Evolutionary conservation across 2,797 vertebrate species (phyloP).

Genomic region (Rallus crepitans): DNA sequence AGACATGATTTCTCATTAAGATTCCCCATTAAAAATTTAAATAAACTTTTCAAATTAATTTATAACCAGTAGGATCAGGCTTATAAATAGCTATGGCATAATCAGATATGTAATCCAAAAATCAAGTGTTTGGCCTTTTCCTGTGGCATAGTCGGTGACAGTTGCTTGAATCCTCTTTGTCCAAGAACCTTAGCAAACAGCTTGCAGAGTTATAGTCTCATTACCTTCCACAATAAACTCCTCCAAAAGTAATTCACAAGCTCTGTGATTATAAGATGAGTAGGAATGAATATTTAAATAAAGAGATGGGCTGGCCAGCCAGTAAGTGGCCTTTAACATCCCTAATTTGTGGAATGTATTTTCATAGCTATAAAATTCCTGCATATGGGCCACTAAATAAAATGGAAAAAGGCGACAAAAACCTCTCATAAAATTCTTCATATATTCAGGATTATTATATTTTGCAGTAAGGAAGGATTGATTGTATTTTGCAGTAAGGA

Average conservation of each 20-base stretch:
- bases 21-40: not conserved
- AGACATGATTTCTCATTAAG: not conserved
- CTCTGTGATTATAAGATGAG: constrained; percentile 31
- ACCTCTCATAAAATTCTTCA: not conserved
- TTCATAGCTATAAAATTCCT: not conserved
- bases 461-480: not conserved
- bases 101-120: not conserved
- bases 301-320: not conserved
- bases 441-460: not conserved
- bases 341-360: not conserved
- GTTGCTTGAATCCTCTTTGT: not conserved
- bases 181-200: constrained; percentile 37
- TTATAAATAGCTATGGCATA: not conserved
- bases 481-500: not conserved
- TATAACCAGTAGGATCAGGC: not conserved
- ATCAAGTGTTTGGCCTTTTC: constrained; percentile 52
- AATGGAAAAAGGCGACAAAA: accelerated
- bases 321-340: not conserved
- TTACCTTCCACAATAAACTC: constrained; percentile 68
- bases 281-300: constrained; percentile 48
- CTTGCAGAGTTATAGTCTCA: constrained; percentile 68
- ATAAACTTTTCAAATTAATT: not conserved
- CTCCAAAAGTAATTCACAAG: constrained; percentile 63
- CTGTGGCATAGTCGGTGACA: not conserved
- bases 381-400: not conserved